Percentiles rank a stretch among this genome's conserved stretches.
These are phyloP conservation scores for Cyrtodaria siliqua DNA, from an alignment of 2,888 invertebrate genomes.

Conservation along the genomic window DNA sequence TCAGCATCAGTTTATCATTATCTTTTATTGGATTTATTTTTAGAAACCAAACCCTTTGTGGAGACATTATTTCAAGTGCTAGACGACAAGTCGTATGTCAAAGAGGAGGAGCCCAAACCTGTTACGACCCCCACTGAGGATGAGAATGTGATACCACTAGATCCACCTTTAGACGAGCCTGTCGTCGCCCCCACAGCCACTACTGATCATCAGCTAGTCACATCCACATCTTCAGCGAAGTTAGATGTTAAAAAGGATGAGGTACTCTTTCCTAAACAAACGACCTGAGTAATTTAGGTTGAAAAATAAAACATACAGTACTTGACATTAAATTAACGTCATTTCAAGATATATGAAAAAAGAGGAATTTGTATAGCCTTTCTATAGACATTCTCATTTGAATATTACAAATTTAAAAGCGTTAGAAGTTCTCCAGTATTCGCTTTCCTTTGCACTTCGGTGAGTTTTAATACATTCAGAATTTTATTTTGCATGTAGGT, in stretches of 20 bases:
- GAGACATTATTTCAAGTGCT: slow-evolving; percentile 93
- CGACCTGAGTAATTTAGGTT: too few species aligned
- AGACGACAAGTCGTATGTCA: slow-evolving; percentile 88
- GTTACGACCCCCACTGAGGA: slow-evolving; percentile 17
- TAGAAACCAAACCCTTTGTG: slow-evolving; percentile 97
- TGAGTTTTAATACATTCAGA: too few species aligned
- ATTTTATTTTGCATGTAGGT: too few species aligned
- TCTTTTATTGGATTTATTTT: neutral
- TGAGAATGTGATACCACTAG: slow-evolving; percentile 3
- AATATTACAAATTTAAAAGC: too few species aligned
- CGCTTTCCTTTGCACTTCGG: too few species aligned
- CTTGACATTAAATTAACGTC: too few species aligned
- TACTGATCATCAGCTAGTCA: slow-evolving; percentile 38
- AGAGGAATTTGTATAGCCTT: too few species aligned
- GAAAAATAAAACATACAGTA: too few species aligned
- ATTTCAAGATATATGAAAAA: too few species aligned
- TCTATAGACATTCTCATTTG: too few species aligned
- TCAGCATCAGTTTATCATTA: too few species aligned
- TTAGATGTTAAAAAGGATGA: slow-evolving; percentile 45
- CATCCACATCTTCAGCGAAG: slow-evolving; percentile 40
- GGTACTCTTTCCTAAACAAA: slow-evolving; percentile 9
- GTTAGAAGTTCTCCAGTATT: too few species aligned
- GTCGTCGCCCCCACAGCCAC: slow-evolving; percentile 10
- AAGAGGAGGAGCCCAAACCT: slow-evolving; percentile 28
- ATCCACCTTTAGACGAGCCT: slow-evolving; percentile 5